Conservation (phyloP, 35 echinoderm and acorn worm species). For the Stichopus chloronotus region DNA sequence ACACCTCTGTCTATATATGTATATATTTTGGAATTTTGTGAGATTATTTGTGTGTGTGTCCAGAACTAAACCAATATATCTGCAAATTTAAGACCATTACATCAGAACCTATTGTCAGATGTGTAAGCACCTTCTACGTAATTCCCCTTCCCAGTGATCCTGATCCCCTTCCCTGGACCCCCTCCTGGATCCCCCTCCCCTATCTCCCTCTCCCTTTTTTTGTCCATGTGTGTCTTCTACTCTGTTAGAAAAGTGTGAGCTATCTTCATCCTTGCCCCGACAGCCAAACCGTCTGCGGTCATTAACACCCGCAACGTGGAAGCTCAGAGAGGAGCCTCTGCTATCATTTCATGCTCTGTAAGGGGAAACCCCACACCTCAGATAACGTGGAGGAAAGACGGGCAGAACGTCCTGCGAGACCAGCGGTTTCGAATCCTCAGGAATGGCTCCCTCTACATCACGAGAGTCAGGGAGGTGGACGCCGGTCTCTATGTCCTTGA, state of each 20-base stretch:
- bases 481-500: constrained; percentile 70
- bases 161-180: neutral
- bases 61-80: no score
- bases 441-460: constrained; percentile 87
- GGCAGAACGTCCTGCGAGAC: constrained; percentile 64
- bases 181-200: neutral
- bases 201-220: neutral
- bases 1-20: no score
- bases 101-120: no score
- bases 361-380: constrained; percentile 81
- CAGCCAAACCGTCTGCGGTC: constrained; percentile 19
- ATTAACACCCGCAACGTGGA: constrained; percentile 41
- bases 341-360: constrained; percentile 73
- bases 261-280: neutral
- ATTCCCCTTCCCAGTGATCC: no score
- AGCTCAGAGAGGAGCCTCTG: constrained; percentile 58
- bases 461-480: constrained; percentile 62
- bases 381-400: constrained; percentile 78
- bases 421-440: constrained; percentile 57
- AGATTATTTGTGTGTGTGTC: no score
- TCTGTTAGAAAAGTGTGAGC: neutral
- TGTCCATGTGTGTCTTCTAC: neutral
- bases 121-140: no score
- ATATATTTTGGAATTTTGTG: no score
- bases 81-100: no score